Percentiles rank a stretch among this genome's conserved stretches.
Conservation (phyloP, 2,888 invertebrate genomes). For the Cephus pulcher region DNA sequence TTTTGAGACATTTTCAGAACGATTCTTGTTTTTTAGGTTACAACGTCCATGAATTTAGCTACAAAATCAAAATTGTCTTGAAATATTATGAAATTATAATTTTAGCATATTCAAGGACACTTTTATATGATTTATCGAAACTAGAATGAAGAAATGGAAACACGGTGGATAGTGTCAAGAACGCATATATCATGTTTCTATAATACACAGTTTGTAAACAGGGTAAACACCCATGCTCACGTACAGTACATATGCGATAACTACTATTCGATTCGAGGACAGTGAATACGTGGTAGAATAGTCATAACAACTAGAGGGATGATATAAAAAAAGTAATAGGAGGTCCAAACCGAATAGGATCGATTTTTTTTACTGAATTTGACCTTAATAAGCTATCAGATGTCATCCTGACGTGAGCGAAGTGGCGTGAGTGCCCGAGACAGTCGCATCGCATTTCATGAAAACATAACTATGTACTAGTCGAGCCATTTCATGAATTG, state of each 20-base stretch:
- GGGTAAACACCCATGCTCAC: not conserved
- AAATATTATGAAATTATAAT: no score
- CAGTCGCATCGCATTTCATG: not conserved
- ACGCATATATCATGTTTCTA: not conserved
- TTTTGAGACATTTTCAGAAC: not conserved
- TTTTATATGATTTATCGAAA: no score
- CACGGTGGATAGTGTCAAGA: not conserved
- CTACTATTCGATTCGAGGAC: not conserved
- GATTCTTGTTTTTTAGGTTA: not conserved
- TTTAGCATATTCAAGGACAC: no score
- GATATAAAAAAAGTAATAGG: not conserved
- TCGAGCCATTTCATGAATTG: not conserved
- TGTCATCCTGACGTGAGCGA: constrained; percentile 13
- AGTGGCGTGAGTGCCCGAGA: not conserved
- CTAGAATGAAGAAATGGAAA: no score
- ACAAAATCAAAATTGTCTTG: no score
- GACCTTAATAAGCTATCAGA: constrained; percentile 33
- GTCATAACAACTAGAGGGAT: not conserved
- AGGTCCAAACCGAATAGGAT: constrained; percentile 10
- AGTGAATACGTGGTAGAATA: not conserved
- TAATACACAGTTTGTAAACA: not conserved
- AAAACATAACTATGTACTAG: not conserved
- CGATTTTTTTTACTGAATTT: constrained; percentile 40
- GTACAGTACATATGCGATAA: not conserved
- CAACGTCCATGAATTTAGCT: no score